Evolutionary conservation across 2,113 vertebrate genomes (phyloP).

Genomic region (Trichomycterus rosablanca): DNA sequence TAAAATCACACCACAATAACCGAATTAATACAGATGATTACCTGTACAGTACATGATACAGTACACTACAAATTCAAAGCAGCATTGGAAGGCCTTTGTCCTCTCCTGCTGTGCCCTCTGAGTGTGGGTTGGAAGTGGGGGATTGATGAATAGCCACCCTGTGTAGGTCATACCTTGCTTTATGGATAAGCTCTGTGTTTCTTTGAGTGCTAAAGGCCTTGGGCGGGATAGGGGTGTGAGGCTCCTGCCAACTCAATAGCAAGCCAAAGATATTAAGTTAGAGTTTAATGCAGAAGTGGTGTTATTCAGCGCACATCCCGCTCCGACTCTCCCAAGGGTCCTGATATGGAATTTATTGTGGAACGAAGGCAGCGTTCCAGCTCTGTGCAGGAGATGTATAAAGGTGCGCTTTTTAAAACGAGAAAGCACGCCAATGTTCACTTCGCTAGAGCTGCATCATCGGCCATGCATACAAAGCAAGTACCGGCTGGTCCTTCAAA

Average conservation of each 20-base stretch:
- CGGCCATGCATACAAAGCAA: conserved; percentile 58
- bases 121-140: conserved; percentile 15
- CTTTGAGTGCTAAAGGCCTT: not conserved
- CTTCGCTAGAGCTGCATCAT: conserved; percentile 46
- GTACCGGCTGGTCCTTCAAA: conserved; percentile 56
- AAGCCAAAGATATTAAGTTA: conserved; percentile 10
- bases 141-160: conserved; percentile 20
- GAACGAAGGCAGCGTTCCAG: conserved; percentile 35
- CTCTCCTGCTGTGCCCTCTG: conserved; percentile 1
- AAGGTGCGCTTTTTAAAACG: conserved; percentile 38
- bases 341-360: conserved; percentile 30
- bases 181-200: conserved; percentile 52
- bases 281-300: conserved; percentile 12
- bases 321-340: conserved; percentile 13
- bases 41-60: not conserved
- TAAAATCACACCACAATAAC: too few relatives aligned
- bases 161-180: conserved; percentile 50
- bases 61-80: not conserved
- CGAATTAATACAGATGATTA: not conserved
- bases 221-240: conserved; percentile 20
- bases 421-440: conserved; percentile 45
- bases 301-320: conserved; percentile 10
- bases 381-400: conserved; percentile 43
- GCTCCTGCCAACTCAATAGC: conserved; percentile 5
- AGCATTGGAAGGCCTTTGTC: not conserved